Base-by-base conservation (phyloP, 2,888 invertebrate species). In the Tortricodes alternella region DNA sequence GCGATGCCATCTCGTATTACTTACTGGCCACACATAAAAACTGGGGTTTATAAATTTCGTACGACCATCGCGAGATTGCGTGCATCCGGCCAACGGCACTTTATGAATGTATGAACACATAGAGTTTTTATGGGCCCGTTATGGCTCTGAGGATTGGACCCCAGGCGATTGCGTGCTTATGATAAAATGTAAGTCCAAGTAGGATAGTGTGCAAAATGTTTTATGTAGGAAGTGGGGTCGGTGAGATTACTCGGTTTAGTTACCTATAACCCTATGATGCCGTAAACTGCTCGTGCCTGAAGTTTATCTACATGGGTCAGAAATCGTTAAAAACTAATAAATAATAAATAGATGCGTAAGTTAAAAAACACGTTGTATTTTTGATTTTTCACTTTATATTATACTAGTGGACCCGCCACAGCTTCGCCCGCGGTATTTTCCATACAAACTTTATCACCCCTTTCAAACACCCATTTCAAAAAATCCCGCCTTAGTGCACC, bases 91-190 rank as follows among this genome's bases (percentile, higher is more conserved):
- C 62, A 64, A 69, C 63, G 67, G 64, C 65, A 66, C 63, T 65
- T 70, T 75, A 74, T 76, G 73, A 77, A 79, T 73, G 74, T 73
- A 74, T 70, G 70, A 72, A 66, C 64, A 68, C 74, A 76, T 77
- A 72, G 69, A 71, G 64, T 76, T 76, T 81, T 79, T 82, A 76
- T 79, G 63, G 73, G 68, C 65, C 63, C 70, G 65, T 73, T 71
- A 79, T 74, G 73, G 67, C 68, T 66, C 66, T 68, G 72, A 62
- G 64, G 61, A 70, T 64, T 64, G 66, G 62, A 59, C 66, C 67
- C 65, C 50, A 43, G 64, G 62, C 68, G 70, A 73, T 76, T 64
- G 65, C 67, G 55, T 60, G 66, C 67, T 71, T 63, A 60, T 64
- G 68, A 67, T 64, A 61, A 62, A 64, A 46, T 46, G 56, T 58